These are phyloP conservation scores for Tetranychus cinnabarinus DNA, from an alignment of 1,140 invertebrate genomes.

Conservation along the genomic window DNA sequence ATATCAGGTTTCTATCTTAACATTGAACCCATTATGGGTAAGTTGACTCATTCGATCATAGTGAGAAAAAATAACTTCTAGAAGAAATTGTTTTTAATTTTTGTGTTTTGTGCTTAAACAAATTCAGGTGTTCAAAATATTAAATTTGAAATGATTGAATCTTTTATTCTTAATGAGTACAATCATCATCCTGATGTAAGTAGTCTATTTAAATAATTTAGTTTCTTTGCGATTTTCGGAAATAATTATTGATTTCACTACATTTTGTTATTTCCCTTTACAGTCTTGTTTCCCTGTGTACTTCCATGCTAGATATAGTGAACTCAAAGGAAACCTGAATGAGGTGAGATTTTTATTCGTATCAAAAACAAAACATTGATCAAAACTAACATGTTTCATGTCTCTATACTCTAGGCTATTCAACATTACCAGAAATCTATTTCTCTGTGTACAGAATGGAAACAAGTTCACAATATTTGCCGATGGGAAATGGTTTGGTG, in stretches of 20 bases:
- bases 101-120: no score
- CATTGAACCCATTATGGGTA: neutral
- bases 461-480: constrained; percentile 79
- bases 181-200: neutral
- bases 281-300: neutral
- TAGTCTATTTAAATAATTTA: neutral
- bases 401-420: constrained; percentile 26
- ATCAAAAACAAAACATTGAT: no score
- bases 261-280: neutral
- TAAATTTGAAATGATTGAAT: neutral
- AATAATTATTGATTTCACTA: neutral
- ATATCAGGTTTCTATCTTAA: neutral
- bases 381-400: no score
- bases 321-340: neutral
- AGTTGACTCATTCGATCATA: neutral
- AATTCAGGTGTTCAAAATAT: neutral
- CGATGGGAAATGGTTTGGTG: constrained; percentile 90
- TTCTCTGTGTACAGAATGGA: constrained; percentile 59
- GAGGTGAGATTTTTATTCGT: neutral
- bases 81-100: no score
- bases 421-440: constrained; percentile 57
- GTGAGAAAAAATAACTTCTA: neutral
- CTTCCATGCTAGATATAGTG: neutral
- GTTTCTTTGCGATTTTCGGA: no score
- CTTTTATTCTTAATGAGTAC: neutral